These are phyloP conservation scores for Orius insidiosus DNA, from an alignment of 1,140 invertebrate genomes.

Conservation along the genomic window DNA sequence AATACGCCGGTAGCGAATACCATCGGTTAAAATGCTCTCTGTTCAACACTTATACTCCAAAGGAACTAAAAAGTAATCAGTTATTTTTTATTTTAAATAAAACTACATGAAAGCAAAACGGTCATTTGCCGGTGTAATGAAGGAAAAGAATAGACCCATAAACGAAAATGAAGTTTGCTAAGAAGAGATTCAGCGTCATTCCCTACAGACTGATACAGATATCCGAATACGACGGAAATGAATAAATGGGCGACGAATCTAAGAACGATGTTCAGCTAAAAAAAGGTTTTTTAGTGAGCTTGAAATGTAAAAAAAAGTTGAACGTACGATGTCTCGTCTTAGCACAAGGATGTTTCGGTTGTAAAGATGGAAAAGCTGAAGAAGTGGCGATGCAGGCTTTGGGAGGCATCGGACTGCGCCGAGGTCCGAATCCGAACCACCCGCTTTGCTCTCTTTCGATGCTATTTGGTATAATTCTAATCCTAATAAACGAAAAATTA, in stretches of 20 bases:
- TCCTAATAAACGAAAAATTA: constrained; percentile 5
- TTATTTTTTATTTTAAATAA: background rate
- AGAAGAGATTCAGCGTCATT: constrained; percentile 66
- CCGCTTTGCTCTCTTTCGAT: background rate
- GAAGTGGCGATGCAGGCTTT: constrained; percentile 16
- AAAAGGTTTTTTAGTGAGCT: constrained; percentile 6
- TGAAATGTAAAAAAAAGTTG: background rate
- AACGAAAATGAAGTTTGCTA: constrained; percentile 79
- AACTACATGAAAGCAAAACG: constrained; percentile 74
- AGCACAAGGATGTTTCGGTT: constrained; percentile 18
- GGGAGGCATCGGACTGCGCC: constrained; percentile 14
- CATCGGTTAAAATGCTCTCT: constrained; percentile 88
- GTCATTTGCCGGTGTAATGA: constrained; percentile 90
- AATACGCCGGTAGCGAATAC: constrained; percentile 81
- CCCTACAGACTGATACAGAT: constrained; percentile 73
- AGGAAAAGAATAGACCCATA: constrained; percentile 80
- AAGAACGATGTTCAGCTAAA: constrained; percentile 25
- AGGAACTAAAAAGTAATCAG: constrained; percentile 38
- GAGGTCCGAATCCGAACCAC: constrained; percentile 2
- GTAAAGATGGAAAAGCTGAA: constrained; percentile 19
- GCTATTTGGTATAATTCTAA: constrained; percentile 1
- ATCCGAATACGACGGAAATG: constrained; percentile 74
- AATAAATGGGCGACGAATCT: constrained; percentile 62
- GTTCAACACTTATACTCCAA: constrained; percentile 68
- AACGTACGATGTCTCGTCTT: constrained; percentile 16